Percentiles rank a stretch among this genome's conserved stretches.
Evolutionary conservation across 2,797 vertebrate species (phyloP).

Genomic region (Antrozous pallidus): DNA sequence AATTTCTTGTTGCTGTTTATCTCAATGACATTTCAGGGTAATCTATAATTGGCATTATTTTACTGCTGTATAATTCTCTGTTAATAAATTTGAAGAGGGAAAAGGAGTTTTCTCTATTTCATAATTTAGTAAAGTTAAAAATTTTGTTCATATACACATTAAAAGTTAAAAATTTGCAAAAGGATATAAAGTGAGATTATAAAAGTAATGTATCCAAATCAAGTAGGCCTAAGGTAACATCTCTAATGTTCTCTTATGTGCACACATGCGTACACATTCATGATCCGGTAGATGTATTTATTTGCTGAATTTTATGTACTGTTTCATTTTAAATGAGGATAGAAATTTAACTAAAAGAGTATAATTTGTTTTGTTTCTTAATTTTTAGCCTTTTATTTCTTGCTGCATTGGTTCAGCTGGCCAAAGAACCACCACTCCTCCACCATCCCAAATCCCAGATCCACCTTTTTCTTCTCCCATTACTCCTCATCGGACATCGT

Average conservation of each 20-base stretch:
- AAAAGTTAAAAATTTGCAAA: background rate
- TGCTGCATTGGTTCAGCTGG: conserved; percentile 98
- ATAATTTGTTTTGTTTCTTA: conserved; percentile 38
- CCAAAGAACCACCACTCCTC: conserved; percentile 96
- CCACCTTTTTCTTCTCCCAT: conserved; percentile 90
- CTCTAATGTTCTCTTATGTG: background rate
- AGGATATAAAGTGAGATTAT: background rate
- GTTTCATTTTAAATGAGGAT: conserved; percentile 24
- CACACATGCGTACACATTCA: background rate
- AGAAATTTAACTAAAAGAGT: conserved; percentile 26
- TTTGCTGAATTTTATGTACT: conserved; percentile 45
- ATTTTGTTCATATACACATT: background rate
- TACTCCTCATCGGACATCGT: conserved; percentile 88
- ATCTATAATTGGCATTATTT: background rate
- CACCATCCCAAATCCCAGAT: conserved; percentile 96
- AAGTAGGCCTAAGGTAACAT: background rate
- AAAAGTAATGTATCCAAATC: conserved; percentile 5
- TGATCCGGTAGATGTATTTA: background rate
- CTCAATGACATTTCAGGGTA: conserved; percentile 8
- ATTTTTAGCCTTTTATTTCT: conserved; percentile 91
- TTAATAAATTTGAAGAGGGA: background rate
- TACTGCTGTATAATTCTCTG: background rate
- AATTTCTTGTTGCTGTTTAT: background rate
- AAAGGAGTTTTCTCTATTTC: conserved; percentile 46
- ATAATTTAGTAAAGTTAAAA: background rate